Conservation (phyloP, 1,140 invertebrate genomes). For the Maniola jurtina region DNA sequence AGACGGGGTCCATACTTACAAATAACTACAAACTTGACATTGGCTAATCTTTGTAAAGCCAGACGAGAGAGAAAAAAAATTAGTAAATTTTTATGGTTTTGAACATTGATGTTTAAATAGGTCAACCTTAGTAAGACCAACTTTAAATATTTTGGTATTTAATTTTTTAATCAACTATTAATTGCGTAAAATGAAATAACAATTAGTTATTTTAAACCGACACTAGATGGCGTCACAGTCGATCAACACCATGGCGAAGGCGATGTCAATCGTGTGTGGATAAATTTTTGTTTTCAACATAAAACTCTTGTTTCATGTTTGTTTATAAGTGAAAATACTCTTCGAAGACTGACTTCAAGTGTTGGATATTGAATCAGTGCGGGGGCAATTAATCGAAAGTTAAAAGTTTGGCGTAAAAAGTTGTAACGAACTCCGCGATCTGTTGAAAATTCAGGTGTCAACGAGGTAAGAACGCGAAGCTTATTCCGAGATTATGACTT, state of each 20-base stretch:
- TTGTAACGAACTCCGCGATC: constrained; percentile 75
- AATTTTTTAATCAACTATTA: not conserved
- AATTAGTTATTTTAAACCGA: not conserved
- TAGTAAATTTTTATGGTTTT: no score
- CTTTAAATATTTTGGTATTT: no score
- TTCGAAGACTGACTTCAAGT: constrained; percentile 54
- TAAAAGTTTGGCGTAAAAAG: constrained; percentile 69
- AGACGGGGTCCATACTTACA: no score
- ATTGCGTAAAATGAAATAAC: not conserved
- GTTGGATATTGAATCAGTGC: constrained; percentile 50
- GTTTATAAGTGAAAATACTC: constrained; percentile 67
- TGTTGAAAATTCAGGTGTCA: constrained; percentile 77
- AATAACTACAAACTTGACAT: no score
- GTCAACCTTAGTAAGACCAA: no score
- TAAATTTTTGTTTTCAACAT: constrained; percentile 72
- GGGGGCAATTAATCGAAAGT: constrained; percentile 53
- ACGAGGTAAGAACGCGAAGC: constrained; percentile 78
- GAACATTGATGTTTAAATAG: no score
- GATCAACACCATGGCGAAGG: constrained; percentile 47
- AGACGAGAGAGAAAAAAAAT: no score
- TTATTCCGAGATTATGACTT: constrained; percentile 71
- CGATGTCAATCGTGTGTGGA: constrained; percentile 71
- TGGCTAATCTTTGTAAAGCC: no score
- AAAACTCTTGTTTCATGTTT: constrained; percentile 68
- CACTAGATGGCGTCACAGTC: constrained; percentile 1